phyloP scores from a whole-genome alignment of 35 echinoderm and acorn worm genomes.

The Acanthaster planci region DNA sequence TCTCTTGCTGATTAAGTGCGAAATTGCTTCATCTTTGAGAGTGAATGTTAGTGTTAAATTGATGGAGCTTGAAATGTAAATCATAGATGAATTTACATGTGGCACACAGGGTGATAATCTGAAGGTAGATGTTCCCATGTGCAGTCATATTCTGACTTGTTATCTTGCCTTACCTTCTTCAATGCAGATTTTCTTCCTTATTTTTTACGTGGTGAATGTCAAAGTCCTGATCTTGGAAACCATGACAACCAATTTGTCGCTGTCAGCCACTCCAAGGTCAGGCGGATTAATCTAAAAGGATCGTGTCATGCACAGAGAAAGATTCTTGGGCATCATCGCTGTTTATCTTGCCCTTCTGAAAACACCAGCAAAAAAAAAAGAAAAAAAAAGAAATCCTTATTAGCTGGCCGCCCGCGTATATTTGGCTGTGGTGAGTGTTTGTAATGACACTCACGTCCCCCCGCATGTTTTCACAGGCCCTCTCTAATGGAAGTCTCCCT shows the following conservation, averaged over 20 bases:
- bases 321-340: neutral
- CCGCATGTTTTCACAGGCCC: neutral
- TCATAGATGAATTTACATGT: too few species aligned
- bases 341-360: slow-evolving; percentile 16
- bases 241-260: neutral
- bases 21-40: too few species aligned
- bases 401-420: neutral
- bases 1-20: too few species aligned
- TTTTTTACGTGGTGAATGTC: too few species aligned
- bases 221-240: neutral
- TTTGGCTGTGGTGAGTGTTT: neutral
- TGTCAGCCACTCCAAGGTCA: slow-evolving; percentile 5
- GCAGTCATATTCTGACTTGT: too few species aligned
- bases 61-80: too few species aligned
- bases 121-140: too few species aligned
- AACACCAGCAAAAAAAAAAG: neutral
- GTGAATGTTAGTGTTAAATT: too few species aligned
- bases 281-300: neutral
- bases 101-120: too few species aligned
- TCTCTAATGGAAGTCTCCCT: neutral
- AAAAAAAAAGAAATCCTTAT: slow-evolving; percentile 17
- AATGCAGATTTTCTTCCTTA: too few species aligned
- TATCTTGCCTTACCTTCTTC: too few species aligned
- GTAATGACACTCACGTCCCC: neutral
- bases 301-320: neutral